phyloP scores from a whole-genome alignment of 2,888 invertebrate genomes.

The Scrobipalpa atriplicella region DNA sequence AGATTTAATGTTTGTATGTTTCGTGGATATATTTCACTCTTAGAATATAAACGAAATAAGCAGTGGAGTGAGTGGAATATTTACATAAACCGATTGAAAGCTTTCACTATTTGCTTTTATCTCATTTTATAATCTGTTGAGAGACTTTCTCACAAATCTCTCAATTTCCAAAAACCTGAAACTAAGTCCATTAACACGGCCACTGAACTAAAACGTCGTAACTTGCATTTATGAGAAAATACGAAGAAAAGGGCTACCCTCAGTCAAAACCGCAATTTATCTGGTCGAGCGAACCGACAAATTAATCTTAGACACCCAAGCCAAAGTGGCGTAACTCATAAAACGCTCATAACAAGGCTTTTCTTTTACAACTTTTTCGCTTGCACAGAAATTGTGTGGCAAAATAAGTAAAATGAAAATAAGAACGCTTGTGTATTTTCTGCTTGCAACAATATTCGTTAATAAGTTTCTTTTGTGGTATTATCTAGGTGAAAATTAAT shows the following conservation, averaged over 20 bases:
- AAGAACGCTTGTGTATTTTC: constrained; percentile 12
- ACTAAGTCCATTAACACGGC: neutral
- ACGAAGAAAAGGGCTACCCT: constrained; percentile 19
- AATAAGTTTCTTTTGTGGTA: constrained; percentile 21
- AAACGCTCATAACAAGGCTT: constrained; percentile 22
- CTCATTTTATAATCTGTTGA: too few relatives aligned
- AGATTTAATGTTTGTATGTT: too few relatives aligned
- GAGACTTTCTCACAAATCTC: neutral
- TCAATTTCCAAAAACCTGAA: neutral
- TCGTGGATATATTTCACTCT: neutral
- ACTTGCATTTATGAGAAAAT: constrained; percentile 18
- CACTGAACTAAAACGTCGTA: constrained; percentile 44
- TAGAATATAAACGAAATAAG: too few relatives aligned
- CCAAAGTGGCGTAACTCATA: constrained; percentile 26
- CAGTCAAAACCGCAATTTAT: constrained; percentile 50
- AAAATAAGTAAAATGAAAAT: constrained; percentile 6
- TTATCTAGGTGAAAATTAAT: constrained; percentile 3
- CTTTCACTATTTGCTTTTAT: neutral
- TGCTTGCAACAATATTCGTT: constrained; percentile 12
- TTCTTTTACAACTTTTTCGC: constrained; percentile 22
- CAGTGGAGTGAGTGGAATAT: neutral
- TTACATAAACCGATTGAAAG: neutral
- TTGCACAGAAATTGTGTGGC: constrained; percentile 22
- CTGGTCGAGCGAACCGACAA: constrained; percentile 48
- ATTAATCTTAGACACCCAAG: constrained; percentile 46